Conservation (phyloP, 2,113 vertebrate species). For the Protobothrops flavoviridis region DNA sequence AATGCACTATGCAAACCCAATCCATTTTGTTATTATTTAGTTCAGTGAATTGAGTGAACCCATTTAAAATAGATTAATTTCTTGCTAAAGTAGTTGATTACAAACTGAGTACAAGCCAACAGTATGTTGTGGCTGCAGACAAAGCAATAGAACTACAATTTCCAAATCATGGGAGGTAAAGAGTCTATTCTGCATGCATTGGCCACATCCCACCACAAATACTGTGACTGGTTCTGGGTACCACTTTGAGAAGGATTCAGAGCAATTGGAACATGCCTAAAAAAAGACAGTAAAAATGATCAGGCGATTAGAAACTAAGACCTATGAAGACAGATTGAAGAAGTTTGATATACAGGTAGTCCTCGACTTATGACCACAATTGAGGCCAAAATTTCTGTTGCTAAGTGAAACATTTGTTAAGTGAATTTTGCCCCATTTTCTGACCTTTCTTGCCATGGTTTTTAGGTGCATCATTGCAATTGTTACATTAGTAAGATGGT, state of each 20-base stretch:
- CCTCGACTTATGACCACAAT: no score
- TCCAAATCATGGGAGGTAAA: neutral
- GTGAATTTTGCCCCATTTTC: no score
- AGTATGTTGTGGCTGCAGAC: neutral
- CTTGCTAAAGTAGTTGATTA: neutral
- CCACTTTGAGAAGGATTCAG: neutral
- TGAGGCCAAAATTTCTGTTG: no score
- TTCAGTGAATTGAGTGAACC: neutral
- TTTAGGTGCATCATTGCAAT: no score
- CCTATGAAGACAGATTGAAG: neutral
- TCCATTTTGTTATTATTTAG: neutral
- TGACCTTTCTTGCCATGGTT: no score
- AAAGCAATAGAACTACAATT: neutral
- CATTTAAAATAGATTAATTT: neutral
- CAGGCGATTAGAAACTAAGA: neutral
- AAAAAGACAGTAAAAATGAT: neutral
- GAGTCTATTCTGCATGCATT: neutral
- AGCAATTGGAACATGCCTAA: neutral
- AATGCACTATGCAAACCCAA: neutral
- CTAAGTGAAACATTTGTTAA: no score
- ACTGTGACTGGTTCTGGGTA: neutral
- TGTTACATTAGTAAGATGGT: no score
- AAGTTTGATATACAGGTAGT: neutral
- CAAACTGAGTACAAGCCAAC: neutral
- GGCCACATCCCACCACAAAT: neutral